Base-by-base conservation (phyloP, 2,113 vertebrate genomes). In the Hiodon tergisus region DNA sequence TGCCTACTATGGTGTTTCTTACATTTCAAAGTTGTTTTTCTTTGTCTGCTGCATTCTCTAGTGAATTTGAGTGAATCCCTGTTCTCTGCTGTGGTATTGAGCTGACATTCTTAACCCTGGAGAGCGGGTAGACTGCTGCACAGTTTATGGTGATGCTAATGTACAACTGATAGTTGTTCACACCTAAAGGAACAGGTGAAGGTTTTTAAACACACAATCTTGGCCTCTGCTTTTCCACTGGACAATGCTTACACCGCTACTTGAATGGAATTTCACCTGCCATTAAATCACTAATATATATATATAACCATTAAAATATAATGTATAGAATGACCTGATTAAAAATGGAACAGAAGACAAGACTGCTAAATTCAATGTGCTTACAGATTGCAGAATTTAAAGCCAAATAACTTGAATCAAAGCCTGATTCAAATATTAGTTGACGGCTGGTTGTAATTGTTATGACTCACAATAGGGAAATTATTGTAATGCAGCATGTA, bases 391-490 rank as follows among this genome's bases (percentile, higher is more conserved):
- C 71, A 74, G 79, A 81, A 81, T 85, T 80, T 86, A 79, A 83
- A 81, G 78, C 83, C 82, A 83, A 83, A 83, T 81, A 31, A 31
- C 31, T 31, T 31, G 31, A 31, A 31, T 81, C 73, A 69, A 79
- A 87, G 86, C 75, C 71, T 76, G 77, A 81, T 59, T 81, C 68
- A 76, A 77, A 66, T 78, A 86, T 75, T 86, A 85, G 84, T 88
- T 88, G 85, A 81, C 80, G 83, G 76, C 76, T 82, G 75, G 82
- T 55, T 83, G 78, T 80, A 75, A 86, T 84, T 88, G 85, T 80
- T 79, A 78, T 69, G 78, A 69, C 76, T 82, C 71, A 79, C 68
- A 72, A 31, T 31, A 31, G 31, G 31, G 31, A 31, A 31, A 31
- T 31, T 31, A 31, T 31, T 31, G 31, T 31, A 31, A 31, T 31